Conservation (phyloP, 1,140 invertebrate genomes). For the Zaprionus davidi region DNA sequence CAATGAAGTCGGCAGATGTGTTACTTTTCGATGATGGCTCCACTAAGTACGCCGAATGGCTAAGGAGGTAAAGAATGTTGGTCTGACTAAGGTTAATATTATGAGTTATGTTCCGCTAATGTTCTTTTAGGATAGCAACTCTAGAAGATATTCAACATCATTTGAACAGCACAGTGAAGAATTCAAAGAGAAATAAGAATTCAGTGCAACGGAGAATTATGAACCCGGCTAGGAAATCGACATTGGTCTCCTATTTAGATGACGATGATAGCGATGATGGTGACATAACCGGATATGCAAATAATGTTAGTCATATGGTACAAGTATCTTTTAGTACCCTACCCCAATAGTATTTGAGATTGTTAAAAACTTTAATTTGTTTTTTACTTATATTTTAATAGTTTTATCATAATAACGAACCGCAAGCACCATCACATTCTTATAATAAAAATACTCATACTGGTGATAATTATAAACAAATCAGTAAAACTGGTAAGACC, state of each 20-base stretch:
- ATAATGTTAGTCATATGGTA: conserved; percentile 19
- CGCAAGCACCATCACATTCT: conserved; percentile 15
- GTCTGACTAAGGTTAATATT: not conserved
- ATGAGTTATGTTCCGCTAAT: not conserved
- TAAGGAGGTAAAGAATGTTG: conserved; percentile 31
- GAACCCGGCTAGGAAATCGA: not conserved
- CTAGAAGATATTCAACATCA: conserved; percentile 53
- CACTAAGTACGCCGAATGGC: conserved; percentile 46
- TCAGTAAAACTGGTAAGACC: conserved; percentile 56
- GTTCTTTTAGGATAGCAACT: conserved; percentile 42
- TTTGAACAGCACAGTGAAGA: conserved; percentile 5
- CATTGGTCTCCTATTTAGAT: not conserved
- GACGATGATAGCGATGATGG: conserved; percentile 60
- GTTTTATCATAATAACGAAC: conserved; percentile 8
- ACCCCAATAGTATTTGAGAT: conserved; percentile 23
- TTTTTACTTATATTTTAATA: conserved; percentile 11
- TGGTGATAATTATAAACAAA: conserved; percentile 22
- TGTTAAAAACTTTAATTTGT: not conserved
- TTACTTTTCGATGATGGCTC: conserved; percentile 53
- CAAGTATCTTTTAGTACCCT: not conserved
- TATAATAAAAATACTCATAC: not conserved
- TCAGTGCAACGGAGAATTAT: conserved; percentile 5
- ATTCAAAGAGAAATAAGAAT: not conserved
- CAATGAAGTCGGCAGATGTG: conserved; percentile 12
- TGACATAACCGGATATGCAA: conserved; percentile 70